A percentile compares a stretch with the other conserved stretches of the same genome.
These are phyloP conservation scores for human DNA, from an alignment of 2,113 vertebrate genomes.

Conservation along the genomic window GRCh38 chr18:35807001-35807500, in stretches of 20 bases:
- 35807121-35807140: background rate
- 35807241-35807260: background rate
- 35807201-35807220: background rate
- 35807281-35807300: background rate
- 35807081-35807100: background rate
- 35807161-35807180: background rate
- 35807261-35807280: background rate
- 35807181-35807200: background rate
- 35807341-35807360: background rate
- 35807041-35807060: background rate
- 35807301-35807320: background rate
- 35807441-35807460: background rate
- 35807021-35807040: background rate
- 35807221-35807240: background rate
- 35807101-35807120: background rate
- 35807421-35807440: background rate
- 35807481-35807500: background rate
- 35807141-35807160: background rate
- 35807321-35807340: background rate
- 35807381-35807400: constrained; percentile 53
- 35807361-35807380: background rate
- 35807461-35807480: background rate
- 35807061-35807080: background rate
- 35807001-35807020: background rate
- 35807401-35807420: constrained; percentile 25